Conservation (phyloP, 1,140 invertebrate genomes). For the Adelges cooleyi region DNA sequence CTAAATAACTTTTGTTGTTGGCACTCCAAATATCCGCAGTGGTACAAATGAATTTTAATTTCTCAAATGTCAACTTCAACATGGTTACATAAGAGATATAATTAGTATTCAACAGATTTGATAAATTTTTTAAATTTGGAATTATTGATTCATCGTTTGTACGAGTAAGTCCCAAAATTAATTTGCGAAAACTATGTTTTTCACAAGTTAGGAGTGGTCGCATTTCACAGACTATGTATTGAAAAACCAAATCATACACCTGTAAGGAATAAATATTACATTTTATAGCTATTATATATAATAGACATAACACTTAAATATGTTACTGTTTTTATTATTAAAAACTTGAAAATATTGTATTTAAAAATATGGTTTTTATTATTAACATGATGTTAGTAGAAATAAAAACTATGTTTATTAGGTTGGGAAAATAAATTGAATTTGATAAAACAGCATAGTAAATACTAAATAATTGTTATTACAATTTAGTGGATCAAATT, state of each 20-base stretch:
- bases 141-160: background rate
- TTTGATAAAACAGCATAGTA: too few relatives aligned
- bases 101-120: background rate
- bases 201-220: background rate
- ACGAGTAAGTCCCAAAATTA: background rate
- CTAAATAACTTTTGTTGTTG: background rate
- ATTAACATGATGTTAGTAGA: too few relatives aligned
- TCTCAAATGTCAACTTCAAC: background rate
- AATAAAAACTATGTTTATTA: too few relatives aligned
- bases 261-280: too few relatives aligned
- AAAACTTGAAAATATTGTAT: too few relatives aligned
- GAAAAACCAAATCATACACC: background rate
- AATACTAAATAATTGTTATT: too few relatives aligned
- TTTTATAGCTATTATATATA: too few relatives aligned
- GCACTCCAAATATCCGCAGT: background rate
- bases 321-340: too few relatives aligned
- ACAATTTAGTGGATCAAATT: too few relatives aligned
- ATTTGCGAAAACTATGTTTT: background rate
- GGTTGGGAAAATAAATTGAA: too few relatives aligned
- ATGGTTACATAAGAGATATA: background rate
- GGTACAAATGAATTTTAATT: background rate
- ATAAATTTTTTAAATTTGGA: background rate
- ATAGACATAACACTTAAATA: too few relatives aligned
- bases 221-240: background rate
- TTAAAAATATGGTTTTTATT: too few relatives aligned